A percentile compares a stretch with the other conserved stretches of the same genome.
These are phyloP conservation scores for Saccostrea cuccullata DNA, from an alignment of 1,140 invertebrate species.

Conservation along the genomic window DNA sequence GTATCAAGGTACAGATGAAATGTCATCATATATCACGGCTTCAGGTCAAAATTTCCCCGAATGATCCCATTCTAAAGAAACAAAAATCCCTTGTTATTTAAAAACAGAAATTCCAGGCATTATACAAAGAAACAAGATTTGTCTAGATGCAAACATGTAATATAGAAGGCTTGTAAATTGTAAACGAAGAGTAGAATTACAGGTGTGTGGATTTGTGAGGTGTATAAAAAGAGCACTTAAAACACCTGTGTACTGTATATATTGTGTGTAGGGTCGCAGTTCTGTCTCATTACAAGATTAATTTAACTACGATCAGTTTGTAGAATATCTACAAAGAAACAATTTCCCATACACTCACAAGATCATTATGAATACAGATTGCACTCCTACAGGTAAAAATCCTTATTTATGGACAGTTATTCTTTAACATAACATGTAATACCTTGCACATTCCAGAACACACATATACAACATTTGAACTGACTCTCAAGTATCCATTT, in stretches of 20 bases:
- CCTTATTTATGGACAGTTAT: neutral
- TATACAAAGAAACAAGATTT: neutral
- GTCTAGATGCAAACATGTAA: neutral
- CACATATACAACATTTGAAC: neutral
- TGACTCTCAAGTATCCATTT: neutral
- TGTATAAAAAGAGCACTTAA: neutral
- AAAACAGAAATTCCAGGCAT: neutral
- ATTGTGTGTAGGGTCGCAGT: neutral
- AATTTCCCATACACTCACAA: neutral
- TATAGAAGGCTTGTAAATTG: neutral
- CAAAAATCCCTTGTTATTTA: neutral
- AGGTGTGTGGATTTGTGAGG: neutral
- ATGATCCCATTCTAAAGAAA: neutral
- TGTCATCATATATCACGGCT: neutral
- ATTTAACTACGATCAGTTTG: neutral
- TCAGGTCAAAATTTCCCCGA: neutral
- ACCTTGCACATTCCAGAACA: neutral
- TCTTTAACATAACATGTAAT: neutral
- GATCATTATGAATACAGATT: constrained; percentile 29
- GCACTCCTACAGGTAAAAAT: neutral
- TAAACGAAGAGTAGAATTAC: neutral
- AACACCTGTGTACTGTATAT: neutral
- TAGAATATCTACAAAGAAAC: constrained; percentile 16
- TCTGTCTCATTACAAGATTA: neutral
- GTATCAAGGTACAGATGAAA: neutral